Base-by-base conservation (phyloP, 2,113 vertebrate genomes). In the Chionodraco myersi region DNA sequence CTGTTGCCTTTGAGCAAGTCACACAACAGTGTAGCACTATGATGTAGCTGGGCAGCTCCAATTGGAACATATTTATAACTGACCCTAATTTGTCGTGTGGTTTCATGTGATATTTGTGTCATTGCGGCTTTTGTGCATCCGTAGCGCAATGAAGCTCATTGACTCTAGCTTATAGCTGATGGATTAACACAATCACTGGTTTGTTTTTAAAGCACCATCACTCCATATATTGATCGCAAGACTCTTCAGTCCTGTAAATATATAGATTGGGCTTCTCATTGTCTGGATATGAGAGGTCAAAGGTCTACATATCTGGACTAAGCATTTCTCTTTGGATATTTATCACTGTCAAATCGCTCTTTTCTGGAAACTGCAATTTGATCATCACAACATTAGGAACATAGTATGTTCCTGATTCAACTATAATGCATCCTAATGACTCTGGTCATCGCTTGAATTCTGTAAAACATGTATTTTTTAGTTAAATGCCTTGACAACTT, bases 1-100 rank as follows among this genome's bases (percentile, higher is more conserved):
- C 72, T 66, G 49, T 56, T 56, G 76, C 77, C 86, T 88, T 68
- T 83, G 61, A 89, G 90, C 75, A 75, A 71, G 80, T 80, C 58
- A 48, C 65, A 72, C 75, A 83, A 61, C 15, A 7, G 63, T 62
- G 14, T 41, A 83, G 58, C 62, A 0, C 48, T 26, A 47, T 6
- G 77, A 73, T 72, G 71, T 54, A 44, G 21, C 49, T 48, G 34
- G 58, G 10, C 66, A 59, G 72, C 54, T 54, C 36, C 59, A 12
- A 36, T 74, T 48, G 66, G 51, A 0, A 26, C 11, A 56, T 23
- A 44, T 64, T 63, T 68, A 64, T 10, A 76, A 67, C 41, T 86
- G 77, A 74, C 84, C 84, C 83, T 7, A 48, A 77, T 86, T 70
- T 83, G 44, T 74, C 12, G n/a, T 54, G 36, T 44, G 9, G n/a